Evolutionary conservation across 2,888 invertebrate genomes (phyloP), one percentile per base, ranked within the genome.

Genomic region (Drosophila borealis): DNA sequence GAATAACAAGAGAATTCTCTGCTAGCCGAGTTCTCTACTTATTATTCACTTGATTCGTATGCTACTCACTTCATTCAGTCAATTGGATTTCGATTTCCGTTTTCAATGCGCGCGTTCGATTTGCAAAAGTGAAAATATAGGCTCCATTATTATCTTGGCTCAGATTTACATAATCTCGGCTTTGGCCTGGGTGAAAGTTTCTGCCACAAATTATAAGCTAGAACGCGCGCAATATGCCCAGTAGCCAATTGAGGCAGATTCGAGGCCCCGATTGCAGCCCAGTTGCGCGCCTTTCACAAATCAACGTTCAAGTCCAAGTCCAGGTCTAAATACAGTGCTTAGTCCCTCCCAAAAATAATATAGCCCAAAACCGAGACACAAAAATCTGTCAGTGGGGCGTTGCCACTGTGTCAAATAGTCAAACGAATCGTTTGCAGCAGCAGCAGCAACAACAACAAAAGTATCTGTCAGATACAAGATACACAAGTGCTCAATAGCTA

Each of bases 301-400:
- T 77, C 86, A 87, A 69, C 76, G 65, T 56, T 44, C 36, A 34
- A 41, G 44, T 53, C 14, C 19, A 60, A 50, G 14, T 14, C 60
- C 56, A 39, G 67, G 67, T 56, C 50, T 2, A 17, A 17, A 17
- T 17, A 17, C 17, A 17, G 17, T 17, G 17, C 17, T 17, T 17
- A 17, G 17, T 1, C 17, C 2, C 17, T 13, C 63, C 63, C 13
- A 17, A 37, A 34, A 11, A 42, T 45, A 61, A 54, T 46, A 37
- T 37, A 29, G 29, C 39, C 42, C 50, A 42, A 19, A 41, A 70
- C 2, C 25, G 8, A 6, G 25, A 57, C 42, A 81, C 42, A 61
- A 74, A 88, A 82, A 86, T 88, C 87, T 88, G 88, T 88, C 88
- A 83, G 87, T 86, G 74, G 88, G 82, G 88, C 82, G 82, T 82